phyloP scores from a whole-genome alignment of 1,140 invertebrate species.

The Scaptodrosophila lebanonensis region DNA sequence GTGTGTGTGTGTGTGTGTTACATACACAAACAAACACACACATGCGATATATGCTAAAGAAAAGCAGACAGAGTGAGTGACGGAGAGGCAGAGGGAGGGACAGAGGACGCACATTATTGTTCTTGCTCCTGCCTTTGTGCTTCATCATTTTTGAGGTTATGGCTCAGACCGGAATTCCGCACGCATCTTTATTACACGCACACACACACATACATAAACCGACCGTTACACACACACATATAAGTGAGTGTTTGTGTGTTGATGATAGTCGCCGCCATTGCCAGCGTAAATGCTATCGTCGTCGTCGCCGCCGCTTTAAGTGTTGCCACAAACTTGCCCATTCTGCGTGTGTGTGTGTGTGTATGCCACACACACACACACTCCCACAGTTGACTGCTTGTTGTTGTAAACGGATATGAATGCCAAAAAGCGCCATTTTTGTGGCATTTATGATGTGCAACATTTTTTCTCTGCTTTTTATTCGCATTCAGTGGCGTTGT shows the following conservation, averaged over 20 bases:
- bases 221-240: background rate
- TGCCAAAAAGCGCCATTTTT: slow-evolving; percentile 60
- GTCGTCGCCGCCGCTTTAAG: slow-evolving; percentile 36
- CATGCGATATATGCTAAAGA: slow-evolving; percentile 9
- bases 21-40: slow-evolving; percentile 16
- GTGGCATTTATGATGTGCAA: slow-evolving; percentile 72
- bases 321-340: slow-evolving; percentile 39
- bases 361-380: background rate
- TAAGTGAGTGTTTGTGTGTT: slow-evolving; percentile 10
- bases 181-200: slow-evolving; percentile 54
- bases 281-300: slow-evolving; percentile 4
- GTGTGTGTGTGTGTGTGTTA: background rate
- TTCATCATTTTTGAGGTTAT: slow-evolving; percentile 72
- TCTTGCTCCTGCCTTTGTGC: slow-evolving; percentile 41
- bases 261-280: background rate
- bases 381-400: too few relatives aligned
- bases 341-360: slow-evolving; percentile 24
- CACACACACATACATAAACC: slow-evolving; percentile 1
- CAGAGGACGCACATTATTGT: slow-evolving; percentile 14
- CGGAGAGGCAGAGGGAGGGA: slow-evolving; percentile 8
- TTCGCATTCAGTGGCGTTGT: too few relatives aligned
- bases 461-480: slow-evolving; percentile 61
- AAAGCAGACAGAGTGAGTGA: background rate
- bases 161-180: slow-evolving; percentile 21
- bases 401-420: slow-evolving; percentile 34